Evolutionary conservation across 2,888 invertebrate species (phyloP), one percentile per base, ranked within the genome.

Genomic region (Pseudeuparius sepicola): DNA sequence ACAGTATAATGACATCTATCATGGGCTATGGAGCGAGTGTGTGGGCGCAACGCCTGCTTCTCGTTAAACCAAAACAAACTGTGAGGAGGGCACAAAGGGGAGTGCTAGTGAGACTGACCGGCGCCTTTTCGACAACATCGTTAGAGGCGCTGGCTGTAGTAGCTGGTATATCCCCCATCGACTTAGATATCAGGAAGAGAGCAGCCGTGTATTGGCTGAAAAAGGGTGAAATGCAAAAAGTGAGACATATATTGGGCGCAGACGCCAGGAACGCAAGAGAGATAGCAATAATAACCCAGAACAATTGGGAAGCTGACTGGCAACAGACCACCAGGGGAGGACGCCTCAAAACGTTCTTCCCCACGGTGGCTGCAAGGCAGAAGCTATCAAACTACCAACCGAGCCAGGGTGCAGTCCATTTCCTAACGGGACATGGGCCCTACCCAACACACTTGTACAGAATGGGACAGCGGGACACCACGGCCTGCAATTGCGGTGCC

Each of bases 391-490:
- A 11, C 9, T 7, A 14, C 4, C 11, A 32, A 3, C 31, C 32
- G 17, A 3, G 9, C 5, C 32, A 15, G 2, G 28, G 32, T 0
- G 5, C 17, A 7, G 23, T 32, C 2, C 37, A 37, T 11, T 32
- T 23, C 9, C 7, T 37, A 2, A 37, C 27, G 4, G 37, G 32
- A 7, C 37, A 37, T 15, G 37, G 37, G 3, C 37, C 37, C 2
- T 37, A 37, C 11, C 28, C 32, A 0, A 11, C 4, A 7, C 11
- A 23, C 12, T 14, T 32, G 4, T 3, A 14, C 2, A 14, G 28
- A 18, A 13, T 26, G 4, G 12, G 24, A 7, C 13, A 11, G 7
- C 20, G 3, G 6, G 28, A 34, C 2, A 9, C 11, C 5, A 4
- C 12, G 5, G 2, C 14, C n/a, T 34, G 34, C 10, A 16, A 28